Evolutionary conservation across 2,797 vertebrate genomes (phyloP).

Genomic region (Triplophysa yarkandensis): DNA sequence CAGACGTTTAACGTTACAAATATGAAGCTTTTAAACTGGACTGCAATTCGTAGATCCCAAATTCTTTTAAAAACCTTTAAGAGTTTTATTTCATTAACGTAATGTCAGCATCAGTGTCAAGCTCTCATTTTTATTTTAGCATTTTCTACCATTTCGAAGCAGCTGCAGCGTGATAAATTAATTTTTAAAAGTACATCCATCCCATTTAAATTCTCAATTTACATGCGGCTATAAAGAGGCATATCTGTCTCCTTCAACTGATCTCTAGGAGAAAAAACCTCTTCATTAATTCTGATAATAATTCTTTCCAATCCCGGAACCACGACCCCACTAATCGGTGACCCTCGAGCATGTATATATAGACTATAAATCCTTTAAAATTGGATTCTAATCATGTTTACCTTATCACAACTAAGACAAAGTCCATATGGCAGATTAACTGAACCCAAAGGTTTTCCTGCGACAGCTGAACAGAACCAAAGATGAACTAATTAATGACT

Average conservation of each 20-base stretch:
- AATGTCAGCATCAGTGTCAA: too few species aligned
- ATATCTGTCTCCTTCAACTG: background rate
- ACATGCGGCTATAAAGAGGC: background rate
- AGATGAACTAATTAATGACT: constrained; percentile 55
- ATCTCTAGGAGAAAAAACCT: background rate
- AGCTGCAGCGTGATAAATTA: too few species aligned
- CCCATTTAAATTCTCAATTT: background rate
- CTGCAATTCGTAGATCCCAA: too few species aligned
- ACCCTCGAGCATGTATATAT: background rate
- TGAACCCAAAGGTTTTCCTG: constrained; percentile 14
- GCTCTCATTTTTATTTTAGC: too few species aligned
- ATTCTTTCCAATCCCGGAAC: background rate
- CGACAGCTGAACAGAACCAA: constrained; percentile 48
- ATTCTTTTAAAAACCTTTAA: too few species aligned
- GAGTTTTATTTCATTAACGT: too few species aligned
- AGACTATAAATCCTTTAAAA: constrained; percentile 1
- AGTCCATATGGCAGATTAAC: constrained; percentile 6
- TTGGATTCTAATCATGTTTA: constrained; percentile 14
- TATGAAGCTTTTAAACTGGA: too few species aligned
- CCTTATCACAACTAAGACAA: constrained; percentile 9
- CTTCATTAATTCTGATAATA: background rate
- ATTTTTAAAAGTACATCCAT: too few species aligned
- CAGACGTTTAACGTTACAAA: too few species aligned
- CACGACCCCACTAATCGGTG: background rate
- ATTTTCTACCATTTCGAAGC: too few species aligned